Conservation (phyloP, 2,113 vertebrate species). For the Lampris incognitus region DNA sequence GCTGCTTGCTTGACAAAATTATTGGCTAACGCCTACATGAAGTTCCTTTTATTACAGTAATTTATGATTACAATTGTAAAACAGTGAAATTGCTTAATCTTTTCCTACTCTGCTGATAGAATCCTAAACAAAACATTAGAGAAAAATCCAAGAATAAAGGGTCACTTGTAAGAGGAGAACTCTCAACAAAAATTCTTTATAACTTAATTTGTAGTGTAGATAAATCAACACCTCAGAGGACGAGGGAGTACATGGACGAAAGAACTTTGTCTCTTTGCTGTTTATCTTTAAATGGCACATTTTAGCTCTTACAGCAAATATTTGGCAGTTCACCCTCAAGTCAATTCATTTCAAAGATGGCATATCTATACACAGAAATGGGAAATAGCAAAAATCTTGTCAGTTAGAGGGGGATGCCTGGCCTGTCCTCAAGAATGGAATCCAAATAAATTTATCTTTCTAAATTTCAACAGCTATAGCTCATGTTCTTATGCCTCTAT, state of each 20-base stretch:
- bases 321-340: background rate
- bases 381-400: background rate
- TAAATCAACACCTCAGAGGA: background rate
- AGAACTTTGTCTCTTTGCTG: background rate
- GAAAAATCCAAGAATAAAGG: background rate
- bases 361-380: background rate
- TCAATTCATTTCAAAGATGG: background rate
- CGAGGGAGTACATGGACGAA: background rate
- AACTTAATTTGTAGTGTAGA: background rate
- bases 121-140: background rate
- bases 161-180: no score
- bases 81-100: background rate
- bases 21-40: conserved; percentile 29
- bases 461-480: conserved; percentile 12
- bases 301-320: conserved; percentile 7
- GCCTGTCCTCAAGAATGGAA: background rate
- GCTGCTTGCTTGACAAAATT: conserved; percentile 30
- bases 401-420: background rate
- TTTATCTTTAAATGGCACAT: conserved; percentile 11
- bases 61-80: conserved; percentile 22
- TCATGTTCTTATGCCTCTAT: background rate
- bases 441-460: conserved; percentile 14
- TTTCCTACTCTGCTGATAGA: background rate
- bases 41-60: background rate
- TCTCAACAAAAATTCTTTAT: no score